Conservation (phyloP, 2,113 vertebrate genomes). For the Erythrocercus mccallii region DNA sequence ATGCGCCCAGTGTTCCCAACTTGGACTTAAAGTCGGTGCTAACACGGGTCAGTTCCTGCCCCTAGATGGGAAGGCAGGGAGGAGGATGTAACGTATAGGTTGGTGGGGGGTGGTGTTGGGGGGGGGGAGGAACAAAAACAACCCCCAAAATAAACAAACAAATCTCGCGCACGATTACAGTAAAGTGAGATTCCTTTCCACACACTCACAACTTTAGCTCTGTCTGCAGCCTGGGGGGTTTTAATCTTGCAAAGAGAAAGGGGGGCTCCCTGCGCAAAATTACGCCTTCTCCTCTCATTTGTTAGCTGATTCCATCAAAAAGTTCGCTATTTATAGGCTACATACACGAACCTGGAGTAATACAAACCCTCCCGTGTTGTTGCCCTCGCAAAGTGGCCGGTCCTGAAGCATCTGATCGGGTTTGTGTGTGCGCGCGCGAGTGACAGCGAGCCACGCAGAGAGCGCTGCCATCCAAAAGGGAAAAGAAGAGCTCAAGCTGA, state of each 20-base stretch:
- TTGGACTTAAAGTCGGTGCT: neutral
- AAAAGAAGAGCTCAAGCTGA: constrained; percentile 58
- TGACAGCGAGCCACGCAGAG: neutral
- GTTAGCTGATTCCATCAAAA: constrained; percentile 75
- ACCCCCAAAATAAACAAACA: neutral
- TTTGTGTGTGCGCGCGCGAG: neutral
- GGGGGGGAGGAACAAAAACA: neutral
- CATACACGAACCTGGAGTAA: constrained; percentile 65
- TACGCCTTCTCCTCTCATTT: constrained; percentile 76
- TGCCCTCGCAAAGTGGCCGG: constrained; percentile 67
- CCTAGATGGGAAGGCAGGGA: neutral
- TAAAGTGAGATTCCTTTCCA: constrained; percentile 34
- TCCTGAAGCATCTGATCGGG: constrained; percentile 54
- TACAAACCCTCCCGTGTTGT: constrained; percentile 61
- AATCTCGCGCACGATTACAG: neutral
- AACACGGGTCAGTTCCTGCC: neutral
- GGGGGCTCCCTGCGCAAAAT: constrained; percentile 70
- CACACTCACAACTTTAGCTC: constrained; percentile 63
- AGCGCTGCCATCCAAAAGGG: constrained; percentile 23
- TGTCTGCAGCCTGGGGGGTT: constrained; percentile 57
- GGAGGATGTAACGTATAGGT: neutral
- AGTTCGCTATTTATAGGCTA: constrained; percentile 83
- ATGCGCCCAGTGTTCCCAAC: neutral
- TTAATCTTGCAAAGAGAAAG: constrained; percentile 63
- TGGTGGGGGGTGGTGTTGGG: neutral